phyloP scores from a whole-genome alignment of 2,113 vertebrate species.

The Seriola dumerili region DNA sequence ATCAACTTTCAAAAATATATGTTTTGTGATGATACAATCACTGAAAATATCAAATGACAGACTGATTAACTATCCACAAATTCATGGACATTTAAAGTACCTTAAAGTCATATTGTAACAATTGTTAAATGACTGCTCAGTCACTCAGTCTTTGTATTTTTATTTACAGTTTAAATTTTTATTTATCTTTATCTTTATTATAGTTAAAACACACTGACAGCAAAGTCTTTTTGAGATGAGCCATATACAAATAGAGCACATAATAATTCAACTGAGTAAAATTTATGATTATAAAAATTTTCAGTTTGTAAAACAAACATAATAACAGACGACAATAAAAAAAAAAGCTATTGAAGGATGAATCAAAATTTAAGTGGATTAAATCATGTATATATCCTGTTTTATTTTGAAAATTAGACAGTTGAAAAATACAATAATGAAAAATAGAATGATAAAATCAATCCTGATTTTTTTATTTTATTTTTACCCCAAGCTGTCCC shows the following conservation, averaged over 20 bases:
- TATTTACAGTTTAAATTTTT: not conserved
- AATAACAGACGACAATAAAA: not conserved
- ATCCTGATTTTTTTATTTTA: not conserved
- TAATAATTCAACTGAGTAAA: not conserved
- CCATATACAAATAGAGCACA: not conserved
- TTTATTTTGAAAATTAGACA: not conserved
- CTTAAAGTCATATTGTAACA: not conserved
- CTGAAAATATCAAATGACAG: not conserved
- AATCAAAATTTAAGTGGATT: not conserved
- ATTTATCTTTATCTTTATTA: too few species aligned
- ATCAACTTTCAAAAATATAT: not conserved
- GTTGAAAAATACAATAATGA: not conserved
- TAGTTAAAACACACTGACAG: not conserved
- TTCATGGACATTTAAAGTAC: not conserved
- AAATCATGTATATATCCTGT: not conserved
- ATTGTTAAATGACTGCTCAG: not conserved
- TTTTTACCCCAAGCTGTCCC: not conserved
- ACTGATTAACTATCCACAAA: not conserved
- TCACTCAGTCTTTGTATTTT: not conserved
- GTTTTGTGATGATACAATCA: not conserved
- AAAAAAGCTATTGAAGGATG: not conserved
- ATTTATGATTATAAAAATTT: not conserved
- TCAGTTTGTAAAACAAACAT: not conserved
- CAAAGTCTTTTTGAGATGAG: not conserved
- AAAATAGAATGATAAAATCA: not conserved